Evolutionary conservation across 1,140 invertebrate genomes (phyloP), one percentile per base, ranked within the genome.

Genomic region (Monochamus saltuarius): DNA sequence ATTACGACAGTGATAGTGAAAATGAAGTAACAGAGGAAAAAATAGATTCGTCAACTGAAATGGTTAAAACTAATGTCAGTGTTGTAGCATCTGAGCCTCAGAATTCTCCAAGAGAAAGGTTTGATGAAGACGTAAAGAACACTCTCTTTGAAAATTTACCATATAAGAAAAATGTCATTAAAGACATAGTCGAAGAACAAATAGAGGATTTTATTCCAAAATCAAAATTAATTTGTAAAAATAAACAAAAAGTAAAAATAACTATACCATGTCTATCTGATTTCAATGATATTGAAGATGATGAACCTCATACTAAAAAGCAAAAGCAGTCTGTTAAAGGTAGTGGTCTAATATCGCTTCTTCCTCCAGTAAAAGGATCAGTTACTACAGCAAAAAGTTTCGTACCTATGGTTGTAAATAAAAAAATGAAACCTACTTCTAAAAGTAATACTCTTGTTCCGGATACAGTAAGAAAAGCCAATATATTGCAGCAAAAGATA

Each of bases 141-240:
- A 53, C 40, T 22, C 37, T 64, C 19, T 57, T 67, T 29, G 55
- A 50, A 53, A 62, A 47, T 29, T 59, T 66, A 39, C 62, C 62
- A 4, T 4, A 57, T 43, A 47, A 46, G 10, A 65, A 63, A 58
- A 17, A 35, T 2, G 37, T 29, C 16, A 16, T 35, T 22, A 19
- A 39, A 34, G 19, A 55, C n/a, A 38, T 56, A 11, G 56, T 56
- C 55, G 67, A 70, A 59, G 72, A 66, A 51, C 38, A 69, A 42
- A 50, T 72, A 16, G 72, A 74, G 65, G 69, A 71, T 52, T 70
- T 73, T 39, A 67, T 72, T 39, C 71, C 69, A 10, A 73, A 68
- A 62, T 62, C 71, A 38, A 43, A 64, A 56, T 43, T 54, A 14
- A 10, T 51, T 14, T 69, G 70, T 58, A 72, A 70, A 57, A 55